These are phyloP conservation scores for Aspiorhynchus laticeps DNA, from an alignment of 2,113 vertebrate species.

Conservation along the genomic window DNA sequence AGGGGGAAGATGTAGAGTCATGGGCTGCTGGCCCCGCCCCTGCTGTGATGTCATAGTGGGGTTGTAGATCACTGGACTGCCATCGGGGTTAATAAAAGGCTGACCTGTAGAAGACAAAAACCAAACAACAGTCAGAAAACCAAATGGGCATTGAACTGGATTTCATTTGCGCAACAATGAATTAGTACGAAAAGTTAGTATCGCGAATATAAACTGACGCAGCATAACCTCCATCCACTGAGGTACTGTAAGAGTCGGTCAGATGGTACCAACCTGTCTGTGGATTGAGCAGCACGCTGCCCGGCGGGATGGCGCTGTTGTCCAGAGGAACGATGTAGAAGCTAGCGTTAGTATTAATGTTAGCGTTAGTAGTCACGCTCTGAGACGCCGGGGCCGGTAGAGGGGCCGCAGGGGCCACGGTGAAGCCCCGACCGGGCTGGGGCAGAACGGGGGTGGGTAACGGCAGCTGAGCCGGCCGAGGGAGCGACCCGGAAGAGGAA, in stretches of 20 bases:
- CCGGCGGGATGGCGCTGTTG: conserved; percentile 92
- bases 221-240: not conserved
- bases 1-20: conserved; percentile 77
- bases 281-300: conserved; percentile 95
- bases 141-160: not conserved
- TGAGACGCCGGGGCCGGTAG: conserved; percentile 70
- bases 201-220: not conserved
- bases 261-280: conserved; percentile 92
- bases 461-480: conserved; percentile 87
- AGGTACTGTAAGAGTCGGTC: not conserved
- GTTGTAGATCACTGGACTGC: conserved; percentile 89
- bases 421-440: conserved; percentile 56
- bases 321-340: conserved; percentile 97
- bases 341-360: conserved; percentile 80
- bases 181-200: not conserved
- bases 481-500: conserved; percentile 95
- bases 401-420: conserved; percentile 70
- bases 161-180: not conserved
- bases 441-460: conserved; percentile 54
- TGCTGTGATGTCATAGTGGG: conserved; percentile 86
- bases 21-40: conserved; percentile 80
- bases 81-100: conserved; percentile 91
- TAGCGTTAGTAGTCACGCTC: conserved; percentile 63
- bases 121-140: not conserved
- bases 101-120: conserved; percentile 78